Evolutionary conservation across 2,113 vertebrate species (phyloP).

Genomic region (Dipodomys spectabilis): DNA sequence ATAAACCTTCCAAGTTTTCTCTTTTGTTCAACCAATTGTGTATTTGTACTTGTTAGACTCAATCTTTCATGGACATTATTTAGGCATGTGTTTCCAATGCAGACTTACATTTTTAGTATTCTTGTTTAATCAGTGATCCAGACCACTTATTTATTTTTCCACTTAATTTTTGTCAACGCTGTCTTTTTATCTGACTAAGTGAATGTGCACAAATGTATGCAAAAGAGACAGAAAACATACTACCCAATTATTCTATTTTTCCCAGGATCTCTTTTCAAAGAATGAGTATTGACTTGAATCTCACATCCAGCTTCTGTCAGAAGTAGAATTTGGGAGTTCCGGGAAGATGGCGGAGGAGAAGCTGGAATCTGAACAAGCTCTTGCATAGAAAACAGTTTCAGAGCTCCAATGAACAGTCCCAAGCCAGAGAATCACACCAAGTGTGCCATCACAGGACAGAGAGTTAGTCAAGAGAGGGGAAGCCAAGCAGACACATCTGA

Average conservation of each 20-base stretch:
- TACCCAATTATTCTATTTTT: not conserved
- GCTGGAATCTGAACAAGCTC: no score
- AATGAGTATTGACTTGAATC: not conserved
- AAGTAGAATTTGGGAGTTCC: not conserved
- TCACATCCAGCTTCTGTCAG: not conserved
- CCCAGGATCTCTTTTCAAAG: not conserved
- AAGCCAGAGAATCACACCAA: no score
- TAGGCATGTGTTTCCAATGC: not conserved
- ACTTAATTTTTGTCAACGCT: not conserved
- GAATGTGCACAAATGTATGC: not conserved
- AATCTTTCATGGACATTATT: not conserved
- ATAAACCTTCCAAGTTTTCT: not conserved
- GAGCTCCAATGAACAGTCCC: no score
- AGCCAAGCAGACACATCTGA: no score
- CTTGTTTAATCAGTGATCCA: not conserved
- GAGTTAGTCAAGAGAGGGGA: no score
- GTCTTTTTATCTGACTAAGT: no score
- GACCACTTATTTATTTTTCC: not conserved
- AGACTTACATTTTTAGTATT: not conserved
- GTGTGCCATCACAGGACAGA: no score
- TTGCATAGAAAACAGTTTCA: no score
- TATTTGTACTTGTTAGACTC: not conserved
- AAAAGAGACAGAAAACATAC: not conserved
- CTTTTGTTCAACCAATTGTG: not conserved
- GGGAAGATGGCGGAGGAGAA: no score